These are phyloP conservation scores for Gibbula magus DNA, from an alignment of 2,888 invertebrate genomes.

Conservation along the genomic window DNA sequence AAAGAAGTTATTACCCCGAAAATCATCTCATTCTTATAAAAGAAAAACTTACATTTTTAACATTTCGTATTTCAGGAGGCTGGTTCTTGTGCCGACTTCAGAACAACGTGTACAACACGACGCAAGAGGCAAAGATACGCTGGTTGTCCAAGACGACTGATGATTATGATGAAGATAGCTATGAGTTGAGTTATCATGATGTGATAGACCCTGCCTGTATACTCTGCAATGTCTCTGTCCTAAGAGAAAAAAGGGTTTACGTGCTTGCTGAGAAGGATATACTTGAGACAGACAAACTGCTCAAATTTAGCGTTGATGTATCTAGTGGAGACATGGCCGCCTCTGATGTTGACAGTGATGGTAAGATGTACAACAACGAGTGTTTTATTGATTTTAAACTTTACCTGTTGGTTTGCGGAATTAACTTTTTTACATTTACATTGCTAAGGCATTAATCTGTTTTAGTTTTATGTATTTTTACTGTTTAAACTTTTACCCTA, in stretches of 20 bases:
- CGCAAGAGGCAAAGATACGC: constrained; percentile 86
- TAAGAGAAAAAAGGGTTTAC: constrained; percentile 76
- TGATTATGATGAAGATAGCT: constrained; percentile 67
- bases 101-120: constrained; percentile 90
- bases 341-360: constrained; percentile 35
- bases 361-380: constrained; percentile 27
- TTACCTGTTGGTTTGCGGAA: too few relatives aligned
- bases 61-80: constrained; percentile 44
- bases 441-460: too few relatives aligned
- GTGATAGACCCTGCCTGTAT: constrained; percentile 77
- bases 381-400: not conserved
- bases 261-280: constrained; percentile 27
- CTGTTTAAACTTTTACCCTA: too few relatives aligned
- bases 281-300: constrained; percentile 35
- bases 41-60: too few relatives aligned
- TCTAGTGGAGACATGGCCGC: constrained; percentile 29
- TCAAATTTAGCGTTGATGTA: constrained; percentile 34
- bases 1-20: too few relatives aligned
- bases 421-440: too few relatives aligned
- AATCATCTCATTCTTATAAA: too few relatives aligned
- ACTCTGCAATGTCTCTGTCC: constrained; percentile 83
- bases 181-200: constrained; percentile 91
- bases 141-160: constrained; percentile 81
- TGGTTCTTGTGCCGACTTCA: constrained; percentile 86
- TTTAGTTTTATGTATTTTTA: too few relatives aligned